Percentiles rank a stretch among this genome's conserved stretches.
phyloP scores from a whole-genome alignment of 92 coral and sea anemone species.

The Parazoanthus atlanticus region DNA sequence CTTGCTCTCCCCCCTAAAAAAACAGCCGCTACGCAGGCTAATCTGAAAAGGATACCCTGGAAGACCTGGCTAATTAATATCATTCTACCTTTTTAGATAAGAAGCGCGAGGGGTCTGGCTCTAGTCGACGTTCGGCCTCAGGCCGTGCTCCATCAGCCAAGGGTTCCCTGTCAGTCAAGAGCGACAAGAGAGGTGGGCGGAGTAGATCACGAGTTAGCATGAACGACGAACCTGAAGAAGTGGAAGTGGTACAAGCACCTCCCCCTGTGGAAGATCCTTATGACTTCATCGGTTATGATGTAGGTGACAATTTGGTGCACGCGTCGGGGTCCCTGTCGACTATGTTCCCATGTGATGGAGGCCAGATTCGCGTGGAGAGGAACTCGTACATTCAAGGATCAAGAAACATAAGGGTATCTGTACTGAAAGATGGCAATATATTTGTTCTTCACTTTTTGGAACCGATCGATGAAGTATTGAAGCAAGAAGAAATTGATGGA shows the following conservation, averaged over 20 bases:
- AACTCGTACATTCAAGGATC: conserved; percentile 81
- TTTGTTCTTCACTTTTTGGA: conserved; percentile 87
- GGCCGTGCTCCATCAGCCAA: conserved; percentile 82
- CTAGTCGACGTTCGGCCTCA: conserved; percentile 73
- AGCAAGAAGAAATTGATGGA: conserved; percentile 64
- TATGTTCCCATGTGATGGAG: conserved; percentile 94
- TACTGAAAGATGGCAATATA: conserved; percentile 88
- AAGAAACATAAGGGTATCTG: conserved; percentile 75
- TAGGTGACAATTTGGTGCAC: conserved; percentile 91
- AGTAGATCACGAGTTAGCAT: conserved; percentile 68
- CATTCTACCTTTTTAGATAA: conserved; percentile 49
- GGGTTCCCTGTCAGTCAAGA: conserved; percentile 78
- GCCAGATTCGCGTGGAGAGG: conserved; percentile 85
- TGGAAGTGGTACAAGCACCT: conserved; percentile 49
- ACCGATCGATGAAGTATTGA: conserved; percentile 78
- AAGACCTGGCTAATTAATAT: neutral
- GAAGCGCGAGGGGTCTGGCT: conserved; percentile 76
- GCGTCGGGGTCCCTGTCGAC: conserved; percentile 89
- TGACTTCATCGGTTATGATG: conserved; percentile 95
- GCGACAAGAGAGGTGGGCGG: conserved; percentile 65
- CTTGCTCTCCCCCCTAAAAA: too few relatives aligned
- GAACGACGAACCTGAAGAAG: conserved; percentile 66
- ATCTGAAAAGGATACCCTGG: conserved; percentile 1
- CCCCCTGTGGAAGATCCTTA: conserved; percentile 61
- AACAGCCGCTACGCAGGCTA: too few relatives aligned